These are phyloP conservation scores for Spialia ferax DNA, from an alignment of 2,888 invertebrate species.

Conservation along the genomic window DNA sequence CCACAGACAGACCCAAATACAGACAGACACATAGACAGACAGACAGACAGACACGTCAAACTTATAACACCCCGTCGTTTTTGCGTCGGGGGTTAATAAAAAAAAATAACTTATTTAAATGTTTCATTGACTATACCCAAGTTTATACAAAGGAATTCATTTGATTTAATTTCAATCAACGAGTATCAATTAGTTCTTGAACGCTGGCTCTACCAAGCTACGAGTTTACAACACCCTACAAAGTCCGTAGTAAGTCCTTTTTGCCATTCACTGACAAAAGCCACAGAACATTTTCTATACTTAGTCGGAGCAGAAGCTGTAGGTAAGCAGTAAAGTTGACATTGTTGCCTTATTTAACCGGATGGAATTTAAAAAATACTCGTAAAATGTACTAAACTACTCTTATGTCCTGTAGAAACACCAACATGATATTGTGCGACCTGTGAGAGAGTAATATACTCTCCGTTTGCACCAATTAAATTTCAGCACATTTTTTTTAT, in stretches of 20 bases:
- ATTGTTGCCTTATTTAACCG: conserved; percentile 32
- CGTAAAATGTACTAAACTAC: conserved; percentile 18
- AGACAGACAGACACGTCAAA: no score
- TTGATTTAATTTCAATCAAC: no score
- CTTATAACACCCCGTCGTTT: no score
- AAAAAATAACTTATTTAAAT: no score
- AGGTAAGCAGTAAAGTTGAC: conserved; percentile 16
- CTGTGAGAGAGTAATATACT: not conserved
- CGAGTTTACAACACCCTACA: not conserved
- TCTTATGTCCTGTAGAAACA: conserved; percentile 5
- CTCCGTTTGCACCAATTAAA: not conserved
- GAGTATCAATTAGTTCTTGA: no score
- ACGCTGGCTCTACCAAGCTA: not conserved
- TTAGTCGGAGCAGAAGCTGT: conserved; percentile 15
- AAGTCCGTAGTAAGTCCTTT: not conserved
- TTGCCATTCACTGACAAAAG: not conserved
- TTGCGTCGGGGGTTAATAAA: no score
- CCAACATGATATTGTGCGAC: no score
- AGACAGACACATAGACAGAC: no score
- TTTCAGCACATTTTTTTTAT: not conserved
- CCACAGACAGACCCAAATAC: no score
- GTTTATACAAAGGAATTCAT: no score
- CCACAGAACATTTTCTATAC: conserved; percentile 1
- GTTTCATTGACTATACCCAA: no score
- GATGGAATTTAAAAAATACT: conserved; percentile 23